Conservation (phyloP, 1,140 invertebrate genomes). For the Bilobella aurantiaca region DNA sequence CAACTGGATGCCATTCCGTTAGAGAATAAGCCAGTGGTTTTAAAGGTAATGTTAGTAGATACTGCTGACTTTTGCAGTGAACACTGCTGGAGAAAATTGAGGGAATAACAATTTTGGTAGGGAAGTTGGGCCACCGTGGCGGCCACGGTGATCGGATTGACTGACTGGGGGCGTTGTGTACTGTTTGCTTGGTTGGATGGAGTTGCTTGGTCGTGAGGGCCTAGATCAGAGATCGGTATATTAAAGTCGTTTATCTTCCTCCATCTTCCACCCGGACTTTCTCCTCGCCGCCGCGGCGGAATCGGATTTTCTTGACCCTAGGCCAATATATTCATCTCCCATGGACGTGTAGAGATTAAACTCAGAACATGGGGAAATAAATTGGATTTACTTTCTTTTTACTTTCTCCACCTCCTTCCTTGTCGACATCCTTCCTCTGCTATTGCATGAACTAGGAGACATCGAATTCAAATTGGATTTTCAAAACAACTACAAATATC, state of each 20-base stretch:
- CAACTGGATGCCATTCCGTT: too few relatives aligned
- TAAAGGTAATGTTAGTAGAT: background rate
- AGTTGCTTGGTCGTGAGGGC: background rate
- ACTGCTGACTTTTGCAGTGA: background rate
- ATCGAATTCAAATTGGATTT: background rate
- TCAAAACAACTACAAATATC: too few relatives aligned
- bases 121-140: too few relatives aligned
- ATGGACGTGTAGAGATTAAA: constrained; percentile 35
- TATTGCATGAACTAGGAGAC: background rate
- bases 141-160: too few relatives aligned
- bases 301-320: constrained; percentile 33
- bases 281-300: constrained; percentile 19
- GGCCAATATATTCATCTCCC: constrained; percentile 34
- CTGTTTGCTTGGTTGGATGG: background rate
- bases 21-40: too few relatives aligned
- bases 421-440: background rate
- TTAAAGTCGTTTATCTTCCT: constrained; percentile 34
- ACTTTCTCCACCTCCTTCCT: background rate
- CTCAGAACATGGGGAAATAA: constrained; percentile 32
- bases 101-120: too few relatives aligned
- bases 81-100: too few relatives aligned
- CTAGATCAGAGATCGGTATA: constrained; percentile 27
- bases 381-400: constrained; percentile 27
- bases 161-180: too few relatives aligned
- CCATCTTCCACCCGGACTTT: constrained; percentile 13